Evolutionary conservation across 2,888 invertebrate species (phyloP), one percentile per base, ranked within the genome.

Genomic region (Erebia ligea): DNA sequence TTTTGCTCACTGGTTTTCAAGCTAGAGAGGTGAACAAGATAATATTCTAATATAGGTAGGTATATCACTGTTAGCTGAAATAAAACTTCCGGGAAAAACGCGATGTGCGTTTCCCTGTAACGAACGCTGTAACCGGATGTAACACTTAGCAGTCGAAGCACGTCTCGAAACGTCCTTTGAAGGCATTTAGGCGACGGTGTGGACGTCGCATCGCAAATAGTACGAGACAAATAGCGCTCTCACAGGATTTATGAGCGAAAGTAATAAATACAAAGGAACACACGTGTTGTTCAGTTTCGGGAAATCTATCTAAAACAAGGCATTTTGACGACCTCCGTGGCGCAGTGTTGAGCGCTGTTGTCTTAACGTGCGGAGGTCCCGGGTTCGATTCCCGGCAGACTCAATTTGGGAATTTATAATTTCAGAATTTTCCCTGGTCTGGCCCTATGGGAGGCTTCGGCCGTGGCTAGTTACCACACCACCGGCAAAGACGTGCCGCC

Each of bases 141-240:
- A 62, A 40, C 63, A 56, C 52, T 70, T 67, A 50, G 52, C 56
- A 73, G 62, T 69, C 73, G 15, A 67, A 59, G 50, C 73, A 73
- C 73, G 73, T 73, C 54, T 10, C 8, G 25, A 71, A 68, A 69
- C 67, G 68, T 73, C 75, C 72, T 75, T 70, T 70, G 72, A 73
- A 75, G 72, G 72, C 72, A 73, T 75, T 75, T 75, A 75, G 73
- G 75, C 73, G 63, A 68, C 58, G 48, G 17, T 64, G 72, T 73
- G 75, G 67, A 68, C 57, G 67, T 65, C 72, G 75, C 71, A 75
- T 75, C 25, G 58, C 70, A 70, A 72, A 67, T 68, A 67, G 64
- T 65, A 56, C n/a, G 61, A 66, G 73, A 73, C 68, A 73, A 70
- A 73, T 70, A 61, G 52, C 73, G 59, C 45, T 61, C 62, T 66